A percentile compares a stretch with the other conserved stretches of the same genome.
Evolutionary conservation across 2,797 vertebrate species (phyloP).

Genomic region (Falco cherrug): DNA sequence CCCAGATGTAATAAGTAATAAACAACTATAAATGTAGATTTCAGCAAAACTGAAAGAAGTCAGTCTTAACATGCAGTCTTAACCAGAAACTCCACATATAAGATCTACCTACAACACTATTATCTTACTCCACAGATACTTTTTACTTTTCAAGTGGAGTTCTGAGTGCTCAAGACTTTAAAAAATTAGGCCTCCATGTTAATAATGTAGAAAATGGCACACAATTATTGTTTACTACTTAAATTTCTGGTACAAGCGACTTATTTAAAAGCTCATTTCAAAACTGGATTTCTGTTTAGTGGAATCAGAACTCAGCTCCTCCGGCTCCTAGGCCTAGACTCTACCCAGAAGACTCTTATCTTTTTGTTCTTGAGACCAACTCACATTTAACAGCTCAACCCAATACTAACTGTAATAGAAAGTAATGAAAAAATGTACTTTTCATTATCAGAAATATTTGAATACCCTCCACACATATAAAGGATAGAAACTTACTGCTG

Average conservation of each 20-base stretch:
- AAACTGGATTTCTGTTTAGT: background rate
- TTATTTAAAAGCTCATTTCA: background rate
- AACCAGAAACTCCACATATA: background rate
- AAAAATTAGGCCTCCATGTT: background rate
- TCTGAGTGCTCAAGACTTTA: background rate
- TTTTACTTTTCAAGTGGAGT: background rate
- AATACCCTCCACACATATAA: background rate
- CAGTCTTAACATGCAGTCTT: background rate
- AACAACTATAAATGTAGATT: background rate
- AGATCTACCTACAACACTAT: background rate
- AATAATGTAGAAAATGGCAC: background rate
- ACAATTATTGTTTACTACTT: background rate
- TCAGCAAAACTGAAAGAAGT: background rate
- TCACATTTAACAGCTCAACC: background rate
- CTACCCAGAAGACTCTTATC: background rate
- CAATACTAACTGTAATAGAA: background rate
- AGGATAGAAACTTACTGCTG: conserved; percentile 85
- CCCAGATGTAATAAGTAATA: background rate
- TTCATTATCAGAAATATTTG: background rate
- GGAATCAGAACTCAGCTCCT: background rate
- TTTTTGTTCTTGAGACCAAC: background rate
- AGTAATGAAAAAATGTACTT: background rate
- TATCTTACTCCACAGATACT: background rate
- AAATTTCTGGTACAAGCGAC: background rate
- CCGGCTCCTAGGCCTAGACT: background rate